phyloP scores from a whole-genome alignment of 2,113 vertebrate species.

The Aegithalos caudatus region DNA sequence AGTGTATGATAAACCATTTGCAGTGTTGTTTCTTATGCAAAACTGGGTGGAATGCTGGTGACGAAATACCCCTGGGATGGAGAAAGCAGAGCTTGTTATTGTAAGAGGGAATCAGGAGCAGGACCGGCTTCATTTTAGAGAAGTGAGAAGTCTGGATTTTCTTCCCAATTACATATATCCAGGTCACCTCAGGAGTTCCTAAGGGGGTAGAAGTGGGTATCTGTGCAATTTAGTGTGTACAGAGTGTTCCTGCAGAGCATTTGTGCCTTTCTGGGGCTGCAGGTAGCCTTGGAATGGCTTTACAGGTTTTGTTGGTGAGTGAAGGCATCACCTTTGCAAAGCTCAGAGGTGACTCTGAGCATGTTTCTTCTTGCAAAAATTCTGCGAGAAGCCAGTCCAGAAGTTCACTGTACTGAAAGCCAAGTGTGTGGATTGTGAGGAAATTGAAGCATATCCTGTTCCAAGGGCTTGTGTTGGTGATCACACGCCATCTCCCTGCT shows the following conservation, averaged over 20 bases:
- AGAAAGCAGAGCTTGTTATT: constrained; percentile 21
- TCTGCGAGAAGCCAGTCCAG: neutral
- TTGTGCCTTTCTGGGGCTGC: neutral
- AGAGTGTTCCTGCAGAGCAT: neutral
- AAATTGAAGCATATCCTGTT: constrained; percentile 32
- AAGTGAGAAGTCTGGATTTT: neutral
- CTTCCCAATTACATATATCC: neutral
- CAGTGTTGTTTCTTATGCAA: neutral
- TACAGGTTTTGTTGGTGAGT: neutral
- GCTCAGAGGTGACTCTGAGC: neutral
- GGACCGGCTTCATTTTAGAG: fast-evolving
- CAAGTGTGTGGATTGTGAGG: neutral
- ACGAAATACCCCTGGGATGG: constrained; percentile 48
- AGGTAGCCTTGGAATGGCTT: neutral
- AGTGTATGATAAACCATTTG: neutral
- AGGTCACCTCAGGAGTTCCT: neutral
- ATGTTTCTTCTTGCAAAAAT: neutral
- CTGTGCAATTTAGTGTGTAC: neutral
- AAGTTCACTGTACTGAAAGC: neutral
- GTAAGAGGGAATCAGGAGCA: neutral
- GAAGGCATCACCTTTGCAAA: neutral
- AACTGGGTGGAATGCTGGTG: constrained; percentile 40
- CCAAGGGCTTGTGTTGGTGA: neutral
- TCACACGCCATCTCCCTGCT: neutral
- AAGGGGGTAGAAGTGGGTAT: neutral